Conservation (phyloP, 2,888 invertebrate species). For the Euplagia quadripunctaria region DNA sequence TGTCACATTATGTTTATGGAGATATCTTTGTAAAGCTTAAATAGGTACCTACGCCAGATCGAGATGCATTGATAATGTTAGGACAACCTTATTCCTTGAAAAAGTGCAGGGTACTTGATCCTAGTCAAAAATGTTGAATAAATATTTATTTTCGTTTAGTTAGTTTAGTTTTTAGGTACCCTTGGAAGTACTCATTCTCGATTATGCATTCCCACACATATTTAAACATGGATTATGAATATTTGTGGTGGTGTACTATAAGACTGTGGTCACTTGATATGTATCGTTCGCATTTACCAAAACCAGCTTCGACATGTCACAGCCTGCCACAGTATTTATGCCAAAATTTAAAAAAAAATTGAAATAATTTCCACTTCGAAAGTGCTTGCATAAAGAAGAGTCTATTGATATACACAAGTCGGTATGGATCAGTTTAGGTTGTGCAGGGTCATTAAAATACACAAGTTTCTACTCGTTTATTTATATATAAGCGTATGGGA, state of each 20-base stretch:
- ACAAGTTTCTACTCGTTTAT: neutral
- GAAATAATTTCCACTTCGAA: no score
- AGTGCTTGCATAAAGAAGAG: neutral
- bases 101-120: constrained; percentile 59
- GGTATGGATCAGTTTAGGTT: neutral
- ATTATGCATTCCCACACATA: neutral
- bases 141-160: neutral
- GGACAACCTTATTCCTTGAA: constrained; percentile 29
- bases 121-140: constrained; percentile 39
- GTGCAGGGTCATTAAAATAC: neutral
- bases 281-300: no score
- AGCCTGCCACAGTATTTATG: no score
- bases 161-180: neutral
- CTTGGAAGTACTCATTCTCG: neutral
- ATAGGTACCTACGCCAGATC: neutral
- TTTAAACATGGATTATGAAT: no score
- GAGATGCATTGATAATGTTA: neutral
- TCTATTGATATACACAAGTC: neutral
- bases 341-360: neutral
- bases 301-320: no score
- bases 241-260: no score
- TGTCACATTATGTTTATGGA: neutral
- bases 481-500: neutral
- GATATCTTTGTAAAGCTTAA: neutral
- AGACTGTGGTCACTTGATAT: no score